Base-by-base conservation (phyloP, 2,113 vertebrate genomes). In the Daphoenositta chrysoptera region DNA sequence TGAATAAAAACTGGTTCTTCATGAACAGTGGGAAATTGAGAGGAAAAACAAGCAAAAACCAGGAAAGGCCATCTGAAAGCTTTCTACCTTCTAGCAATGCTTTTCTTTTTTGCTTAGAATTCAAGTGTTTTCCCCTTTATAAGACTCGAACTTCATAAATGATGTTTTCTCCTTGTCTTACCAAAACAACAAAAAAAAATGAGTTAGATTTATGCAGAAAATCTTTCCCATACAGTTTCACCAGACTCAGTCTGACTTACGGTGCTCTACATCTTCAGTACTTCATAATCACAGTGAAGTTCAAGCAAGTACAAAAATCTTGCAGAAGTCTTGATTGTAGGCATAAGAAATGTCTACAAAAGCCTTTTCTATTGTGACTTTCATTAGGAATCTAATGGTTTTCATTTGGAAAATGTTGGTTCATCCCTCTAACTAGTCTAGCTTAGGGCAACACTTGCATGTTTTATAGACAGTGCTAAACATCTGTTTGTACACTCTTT, bases 1-100 rank as follows among this genome's bases (percentile, higher is more conserved):
- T 76, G 22, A 96, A 96, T 84, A 88, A 47, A 97, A 96, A 60
- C 45, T n/a, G 3, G 1, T 60, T 93, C 51, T 83, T 95, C 94
- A 96, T 85, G 48, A 97, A 71, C 21, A 93, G 17, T 8, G 57
- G 75, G 40, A 96, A 96, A 87, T 50, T 28, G 47, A 71, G 26
- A 90, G 39, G 18, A 71, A 94, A 96, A 95, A 64, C 42, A 94
- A 90, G 54, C 7, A 76, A 95, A 90, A 70, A 16, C 63, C 4
- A 7, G 11, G 27, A 83, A 35, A 95, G 11, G 42, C 42, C 19
- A 63, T 26, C 75, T 86, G 89, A 95, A 91, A 89, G 21, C 51
- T 77, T 77, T 64, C 33, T 78, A 86, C 45, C 45, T 94, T 65
- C 30, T 60, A 70, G 22, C 23, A n/a, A 81, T 45, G 40, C 2